These are phyloP conservation scores for Acanthopleura granulata DNA, from an alignment of 2,888 invertebrate genomes.

Conservation along the genomic window DNA sequence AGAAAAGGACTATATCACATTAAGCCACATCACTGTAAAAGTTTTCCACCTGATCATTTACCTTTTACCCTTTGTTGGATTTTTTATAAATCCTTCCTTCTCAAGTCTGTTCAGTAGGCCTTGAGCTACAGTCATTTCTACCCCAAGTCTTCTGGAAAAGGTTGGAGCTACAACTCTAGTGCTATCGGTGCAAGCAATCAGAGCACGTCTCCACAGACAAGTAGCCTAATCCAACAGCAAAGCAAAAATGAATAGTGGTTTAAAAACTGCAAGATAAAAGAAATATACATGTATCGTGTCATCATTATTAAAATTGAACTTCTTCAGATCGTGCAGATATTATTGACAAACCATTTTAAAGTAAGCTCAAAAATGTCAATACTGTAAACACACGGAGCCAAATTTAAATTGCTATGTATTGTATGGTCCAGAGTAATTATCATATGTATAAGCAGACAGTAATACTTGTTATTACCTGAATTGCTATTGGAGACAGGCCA, in stretches of 20 bases:
- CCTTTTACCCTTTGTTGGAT: conserved; percentile 50
- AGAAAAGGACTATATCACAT: not conserved
- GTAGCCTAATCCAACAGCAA: conserved; percentile 45
- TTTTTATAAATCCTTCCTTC: conserved; percentile 57
- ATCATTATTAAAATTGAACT: too few species aligned
- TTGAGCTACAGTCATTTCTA: conserved; percentile 60
- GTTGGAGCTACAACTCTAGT: conserved; percentile 48
- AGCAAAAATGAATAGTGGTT: too few species aligned
- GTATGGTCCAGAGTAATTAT: too few species aligned
- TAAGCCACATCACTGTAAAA: not conserved
- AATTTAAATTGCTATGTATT: too few species aligned
- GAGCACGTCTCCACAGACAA: conserved; percentile 62
- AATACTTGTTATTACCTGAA: conserved; percentile 45
- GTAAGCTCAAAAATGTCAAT: too few species aligned
- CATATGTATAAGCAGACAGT: too few species aligned
- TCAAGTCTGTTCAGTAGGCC: conserved; percentile 62
- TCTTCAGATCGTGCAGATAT: too few species aligned
- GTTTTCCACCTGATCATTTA: conserved; percentile 26
- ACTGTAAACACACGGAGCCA: too few species aligned
- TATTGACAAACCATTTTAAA: too few species aligned
- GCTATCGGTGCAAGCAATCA: conserved; percentile 54
- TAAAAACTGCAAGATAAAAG: too few species aligned
- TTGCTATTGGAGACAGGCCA: conserved; percentile 48
- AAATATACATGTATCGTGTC: too few species aligned
- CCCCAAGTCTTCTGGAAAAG: conserved; percentile 59